Evolutionary conservation across 2,888 invertebrate species (phyloP).

Genomic region (Zeuzera pyrina): DNA sequence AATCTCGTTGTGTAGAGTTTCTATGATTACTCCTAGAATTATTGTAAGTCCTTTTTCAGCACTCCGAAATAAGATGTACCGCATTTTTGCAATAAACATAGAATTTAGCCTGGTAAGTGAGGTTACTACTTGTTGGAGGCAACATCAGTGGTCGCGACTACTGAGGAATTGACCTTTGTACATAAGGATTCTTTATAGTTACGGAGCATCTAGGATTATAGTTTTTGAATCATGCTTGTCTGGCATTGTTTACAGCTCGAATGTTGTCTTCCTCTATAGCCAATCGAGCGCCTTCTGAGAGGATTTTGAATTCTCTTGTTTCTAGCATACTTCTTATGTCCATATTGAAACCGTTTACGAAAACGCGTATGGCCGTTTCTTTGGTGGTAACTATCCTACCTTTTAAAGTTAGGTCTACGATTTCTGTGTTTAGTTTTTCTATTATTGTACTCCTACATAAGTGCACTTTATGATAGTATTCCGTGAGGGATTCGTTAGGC

Average conservation of each 20-base stretch:
- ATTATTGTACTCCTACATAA: slow-evolving; percentile 18
- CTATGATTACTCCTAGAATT: background rate
- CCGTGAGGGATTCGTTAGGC: slow-evolving; percentile 4
- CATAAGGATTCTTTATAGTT: background rate
- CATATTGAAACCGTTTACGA: slow-evolving; percentile 19
- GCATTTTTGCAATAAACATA: background rate
- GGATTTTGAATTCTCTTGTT: slow-evolving; percentile 11
- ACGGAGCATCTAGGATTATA: background rate
- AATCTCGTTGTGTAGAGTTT: background rate
- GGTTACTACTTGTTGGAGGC: background rate
- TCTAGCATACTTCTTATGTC: slow-evolving; percentile 20
- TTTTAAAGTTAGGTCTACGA: slow-evolving; percentile 10
- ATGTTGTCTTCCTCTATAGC: slow-evolving; percentile 21
- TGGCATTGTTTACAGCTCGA: slow-evolving; percentile 13
- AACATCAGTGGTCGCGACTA: background rate
- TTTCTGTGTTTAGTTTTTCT: slow-evolving; percentile 19
- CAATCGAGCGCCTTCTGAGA: slow-evolving; percentile 17
- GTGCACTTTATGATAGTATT: slow-evolving; percentile 6
- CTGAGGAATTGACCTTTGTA: background rate
- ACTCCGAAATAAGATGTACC: background rate
- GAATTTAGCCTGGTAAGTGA: background rate
- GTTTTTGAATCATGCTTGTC: slow-evolving; percentile 7
- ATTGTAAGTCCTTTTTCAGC: background rate
- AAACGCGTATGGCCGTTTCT: slow-evolving; percentile 20
- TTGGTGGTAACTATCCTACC: slow-evolving; percentile 15